These are phyloP conservation scores for Fukomys damarensis DNA, from an alignment of 2,113 vertebrate genomes.

Conservation along the genomic window DNA sequence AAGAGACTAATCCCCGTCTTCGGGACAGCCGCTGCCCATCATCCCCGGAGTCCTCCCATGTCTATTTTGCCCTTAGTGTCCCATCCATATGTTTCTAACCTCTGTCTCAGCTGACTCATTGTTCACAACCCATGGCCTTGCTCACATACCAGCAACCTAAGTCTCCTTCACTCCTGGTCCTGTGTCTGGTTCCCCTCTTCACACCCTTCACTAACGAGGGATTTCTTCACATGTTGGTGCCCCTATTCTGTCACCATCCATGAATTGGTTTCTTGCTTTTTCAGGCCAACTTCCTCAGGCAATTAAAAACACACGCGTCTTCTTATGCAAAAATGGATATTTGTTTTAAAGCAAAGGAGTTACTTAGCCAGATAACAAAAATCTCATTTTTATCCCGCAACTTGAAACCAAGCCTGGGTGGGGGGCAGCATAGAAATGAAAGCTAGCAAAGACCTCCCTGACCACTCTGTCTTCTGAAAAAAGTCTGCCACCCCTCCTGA, in stretches of 20 bases:
- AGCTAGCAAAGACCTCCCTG: background rate
- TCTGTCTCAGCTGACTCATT: background rate
- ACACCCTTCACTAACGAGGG: background rate
- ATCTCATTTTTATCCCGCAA: background rate
- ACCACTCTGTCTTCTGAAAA: background rate
- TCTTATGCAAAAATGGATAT: background rate
- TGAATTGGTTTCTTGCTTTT: background rate
- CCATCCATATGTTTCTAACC: background rate
- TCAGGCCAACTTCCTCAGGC: background rate
- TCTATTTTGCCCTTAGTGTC: background rate
- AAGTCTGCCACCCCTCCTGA: background rate
- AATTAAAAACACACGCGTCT: background rate
- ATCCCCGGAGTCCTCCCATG: background rate
- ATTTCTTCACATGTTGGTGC: background rate
- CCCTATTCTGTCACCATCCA: background rate
- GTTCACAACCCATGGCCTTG: background rate
- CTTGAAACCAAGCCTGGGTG: background rate
- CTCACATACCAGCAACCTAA: background rate
- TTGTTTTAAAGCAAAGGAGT: slow-evolving; percentile 8
- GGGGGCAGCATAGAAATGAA: background rate
- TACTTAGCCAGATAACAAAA: background rate
- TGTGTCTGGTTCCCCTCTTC: background rate
- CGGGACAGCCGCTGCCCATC: background rate
- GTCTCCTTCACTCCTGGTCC: background rate
- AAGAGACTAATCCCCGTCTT: background rate